Percentiles rank a stretch among this genome's conserved stretches.
Conservation (phyloP, 2,888 invertebrate genomes). For the Pterobdella sp. region DNA sequence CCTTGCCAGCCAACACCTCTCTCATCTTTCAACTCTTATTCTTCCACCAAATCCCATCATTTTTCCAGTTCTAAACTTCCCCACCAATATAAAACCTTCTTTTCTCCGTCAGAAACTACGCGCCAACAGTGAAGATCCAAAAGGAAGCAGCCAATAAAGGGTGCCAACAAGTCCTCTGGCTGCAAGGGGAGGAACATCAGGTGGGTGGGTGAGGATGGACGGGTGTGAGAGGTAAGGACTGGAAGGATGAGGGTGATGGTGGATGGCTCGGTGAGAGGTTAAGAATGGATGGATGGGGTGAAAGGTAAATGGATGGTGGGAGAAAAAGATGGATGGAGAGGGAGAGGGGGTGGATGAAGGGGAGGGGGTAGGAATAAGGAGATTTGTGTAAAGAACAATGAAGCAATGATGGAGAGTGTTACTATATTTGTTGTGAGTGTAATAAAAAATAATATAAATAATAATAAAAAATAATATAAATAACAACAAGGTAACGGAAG, state of each 20-base stretch:
- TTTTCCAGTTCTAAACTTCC: neutral
- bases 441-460: too few species aligned
- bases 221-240: neutral
- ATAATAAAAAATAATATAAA: too few species aligned
- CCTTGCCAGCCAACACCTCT: too few species aligned
- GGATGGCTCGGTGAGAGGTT: neutral
- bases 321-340: neutral
- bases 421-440: too few species aligned
- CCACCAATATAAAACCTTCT: neutral
- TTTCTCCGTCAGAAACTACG: constrained; percentile 53
- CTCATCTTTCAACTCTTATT: neutral
- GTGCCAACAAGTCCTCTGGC: constrained; percentile 89
- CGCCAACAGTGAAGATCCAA: constrained; percentile 55
- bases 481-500: constrained; percentile 84
- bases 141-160: constrained; percentile 68
- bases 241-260: neutral
- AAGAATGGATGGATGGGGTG: neutral
- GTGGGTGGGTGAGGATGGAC: neutral
- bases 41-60: neutral
- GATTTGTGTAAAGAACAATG: too few species aligned
- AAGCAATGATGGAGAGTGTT: too few species aligned
- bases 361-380: neutral
- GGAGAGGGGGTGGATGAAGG: neutral
- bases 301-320: neutral
- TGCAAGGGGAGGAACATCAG: constrained; percentile 77